Evolutionary conservation across 92 coral and sea anemone species (phyloP).

Genomic region (Porites cylindrica): DNA sequence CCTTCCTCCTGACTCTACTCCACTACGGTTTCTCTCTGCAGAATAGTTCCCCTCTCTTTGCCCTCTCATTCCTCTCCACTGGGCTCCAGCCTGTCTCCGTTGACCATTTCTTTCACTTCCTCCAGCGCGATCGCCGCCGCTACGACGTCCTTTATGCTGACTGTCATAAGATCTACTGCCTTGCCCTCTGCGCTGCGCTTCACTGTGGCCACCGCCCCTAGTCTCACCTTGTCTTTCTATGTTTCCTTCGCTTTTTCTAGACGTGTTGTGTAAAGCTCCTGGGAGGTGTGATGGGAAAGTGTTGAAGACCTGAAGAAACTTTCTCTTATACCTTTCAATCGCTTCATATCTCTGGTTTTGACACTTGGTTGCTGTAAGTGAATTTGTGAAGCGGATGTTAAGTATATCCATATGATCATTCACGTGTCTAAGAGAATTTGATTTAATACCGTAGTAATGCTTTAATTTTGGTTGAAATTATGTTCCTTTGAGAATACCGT

Average conservation of each 20-base stretch:
- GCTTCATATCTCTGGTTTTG: constrained; percentile 17
- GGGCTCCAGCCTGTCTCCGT: neutral
- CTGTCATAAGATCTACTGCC: neutral
- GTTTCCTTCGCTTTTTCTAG: neutral
- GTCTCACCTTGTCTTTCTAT: constrained; percentile 1
- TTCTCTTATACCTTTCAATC: neutral
- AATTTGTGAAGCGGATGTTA: neutral
- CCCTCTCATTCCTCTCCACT: neutral
- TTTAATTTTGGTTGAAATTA: too few relatives aligned
- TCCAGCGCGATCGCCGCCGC: neutral
- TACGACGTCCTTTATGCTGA: constrained; percentile 8
- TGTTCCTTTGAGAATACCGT: too few relatives aligned
- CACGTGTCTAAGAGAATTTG: too few relatives aligned
- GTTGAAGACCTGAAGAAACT: constrained; percentile 11
- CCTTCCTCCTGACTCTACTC: too few relatives aligned
- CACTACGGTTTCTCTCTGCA: neutral
- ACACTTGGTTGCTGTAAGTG: constrained; percentile 24
- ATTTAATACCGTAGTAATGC: too few relatives aligned
- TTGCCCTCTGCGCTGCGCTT: neutral
- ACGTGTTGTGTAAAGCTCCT: neutral
- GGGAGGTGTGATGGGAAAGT: neutral
- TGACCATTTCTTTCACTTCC: neutral
- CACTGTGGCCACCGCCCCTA: neutral
- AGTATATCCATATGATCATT: neutral
- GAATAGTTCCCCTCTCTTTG: neutral